Evolutionary conservation across 2,888 invertebrate species (phyloP), one percentile per base, ranked within the genome.

Genomic region (Actias luna): DNA sequence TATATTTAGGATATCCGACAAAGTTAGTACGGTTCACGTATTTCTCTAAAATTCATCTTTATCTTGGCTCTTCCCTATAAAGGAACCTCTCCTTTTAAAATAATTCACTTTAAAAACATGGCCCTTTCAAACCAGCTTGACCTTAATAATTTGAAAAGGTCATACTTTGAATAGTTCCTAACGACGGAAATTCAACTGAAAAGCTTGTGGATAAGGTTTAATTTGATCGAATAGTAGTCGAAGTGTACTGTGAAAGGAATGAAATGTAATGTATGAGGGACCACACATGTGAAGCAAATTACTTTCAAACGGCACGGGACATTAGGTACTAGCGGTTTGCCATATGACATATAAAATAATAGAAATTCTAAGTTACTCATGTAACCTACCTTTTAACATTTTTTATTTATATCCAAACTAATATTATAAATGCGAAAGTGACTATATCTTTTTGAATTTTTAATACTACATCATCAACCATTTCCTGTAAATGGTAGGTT

Each of bases 91-190:
- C 58, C 69, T 77, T 78, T 25, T 72, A 77, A 79, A 82, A 79
- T 78, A 79, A 79, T 77, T 79, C 74, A 77, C 79, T 81, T 83
- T 76, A 76, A 79, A 81, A 82, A 75, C 72, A 79, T 72, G 69
- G 73, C 76, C 77, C 76, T 75, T 81, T 71, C 71, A 71, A 78
- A 77, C 77, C 75, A 77, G 71, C 68, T n/a, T 2, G 7, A 27
- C 4, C 7, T 55, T 1, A 4, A 29, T 29, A 27, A 25, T 12
- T 50, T n/a, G 29, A 55, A 55, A 55, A 55, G 16, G 55, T 29
- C 27, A 29, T 55, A 55, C 22, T 29, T 55, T 55, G 1, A 55
- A 55, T 29, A 16, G 29, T 29, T 5, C 7, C 1, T 29, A 16
- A 16, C 29, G 2, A 29, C 1, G 29, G 16, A 55, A 16, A 29